Conservation (phyloP, 2,797 vertebrate species). For the Lemur catta region DNA sequence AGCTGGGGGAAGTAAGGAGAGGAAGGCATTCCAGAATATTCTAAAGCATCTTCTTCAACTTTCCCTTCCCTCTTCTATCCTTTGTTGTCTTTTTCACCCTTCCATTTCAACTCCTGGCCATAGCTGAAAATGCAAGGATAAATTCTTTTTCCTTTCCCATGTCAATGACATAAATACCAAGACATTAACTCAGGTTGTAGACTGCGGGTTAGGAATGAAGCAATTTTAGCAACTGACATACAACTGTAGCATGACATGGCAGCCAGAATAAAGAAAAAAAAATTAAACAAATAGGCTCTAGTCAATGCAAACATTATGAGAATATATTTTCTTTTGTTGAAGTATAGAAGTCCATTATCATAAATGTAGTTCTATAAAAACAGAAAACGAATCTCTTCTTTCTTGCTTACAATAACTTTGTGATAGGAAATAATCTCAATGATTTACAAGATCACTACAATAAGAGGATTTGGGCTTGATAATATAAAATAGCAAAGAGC, state of each 20-base stretch:
- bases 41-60: neutral
- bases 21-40: neutral
- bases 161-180: neutral
- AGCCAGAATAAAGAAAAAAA: neutral
- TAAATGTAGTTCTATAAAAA: neutral
- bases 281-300: neutral
- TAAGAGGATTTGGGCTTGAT: neutral
- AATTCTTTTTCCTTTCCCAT: neutral
- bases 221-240: neutral
- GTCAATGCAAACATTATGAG: neutral
- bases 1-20: neutral
- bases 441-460: neutral
- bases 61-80: neutral
- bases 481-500: neutral
- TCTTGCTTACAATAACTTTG: neutral
- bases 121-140: neutral
- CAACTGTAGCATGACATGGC: neutral
- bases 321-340: neutral
- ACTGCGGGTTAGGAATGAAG: neutral
- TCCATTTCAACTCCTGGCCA: neutral
- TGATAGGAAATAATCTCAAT: neutral
- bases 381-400: conserved; percentile 28
- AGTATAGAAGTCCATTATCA: neutral
- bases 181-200: neutral
- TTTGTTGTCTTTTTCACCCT: neutral